Evolutionary conservation across 1,140 invertebrate species (phyloP), one percentile per base, ranked within the genome.

Genomic region (Mizuhopecten yessoensis): DNA sequence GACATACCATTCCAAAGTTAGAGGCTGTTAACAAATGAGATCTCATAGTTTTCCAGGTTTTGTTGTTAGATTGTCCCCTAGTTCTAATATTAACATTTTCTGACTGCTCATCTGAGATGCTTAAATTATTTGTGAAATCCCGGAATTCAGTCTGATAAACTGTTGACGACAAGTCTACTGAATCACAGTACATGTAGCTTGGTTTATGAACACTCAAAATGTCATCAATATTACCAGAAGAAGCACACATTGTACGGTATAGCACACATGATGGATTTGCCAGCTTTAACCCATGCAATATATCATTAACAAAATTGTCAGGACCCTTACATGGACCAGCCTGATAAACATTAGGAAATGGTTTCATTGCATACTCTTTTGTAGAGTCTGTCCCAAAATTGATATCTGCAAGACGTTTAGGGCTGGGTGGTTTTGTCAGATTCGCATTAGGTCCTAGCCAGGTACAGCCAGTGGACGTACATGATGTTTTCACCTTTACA

Each of bases 301-400:
- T 0, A 7, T 88, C 36, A 23, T 34, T 42, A 11, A 57, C 5
- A 33, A 49, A 89, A 7, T 20, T 3, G 29, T n/a, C 42, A n/a
- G 39, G 29, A 89, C 57, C 42, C 34, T 89, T 49, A 33, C n/a
- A 89, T 29, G 88, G 88, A 45, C 88, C 88, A 33, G 88, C 34
- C 45, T 42, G 34, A 33, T 88, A 88, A 17, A 88, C 88, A 88
- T 45, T 45, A 15, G 88, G 88, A 88, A n/a, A 88, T 42, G 88
- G 88, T 33, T 88, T 88, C 0, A 88, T 34, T 10, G 42, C 33
- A 34, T 36, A 45, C 29, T 45, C 34, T 45, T 45, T 45, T 36
- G 39, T 11, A 87, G 17, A 87, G 13, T 87, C 29, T 0, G 87
- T 88, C 17, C 2, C 10, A 45, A 42, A 88, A 11, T 45, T 88